These are phyloP conservation scores for Nannoperca obscura DNA, from an alignment of 2,797 vertebrate species.

Conservation along the genomic window DNA sequence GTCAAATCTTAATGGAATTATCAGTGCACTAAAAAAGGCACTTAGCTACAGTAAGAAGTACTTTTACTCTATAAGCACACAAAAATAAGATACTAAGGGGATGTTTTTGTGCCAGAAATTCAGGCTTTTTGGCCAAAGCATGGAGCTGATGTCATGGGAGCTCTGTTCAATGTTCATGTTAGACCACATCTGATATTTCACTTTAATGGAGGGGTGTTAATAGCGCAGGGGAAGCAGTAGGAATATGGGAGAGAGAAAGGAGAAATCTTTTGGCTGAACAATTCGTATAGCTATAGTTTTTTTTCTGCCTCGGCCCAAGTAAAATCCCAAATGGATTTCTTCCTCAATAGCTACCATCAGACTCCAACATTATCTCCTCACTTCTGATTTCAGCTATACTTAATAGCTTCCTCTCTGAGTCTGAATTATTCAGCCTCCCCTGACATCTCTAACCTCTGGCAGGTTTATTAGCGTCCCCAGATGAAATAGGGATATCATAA, in stretches of 20 bases:
- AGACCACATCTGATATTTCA: conserved; percentile 75
- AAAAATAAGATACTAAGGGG: conserved; percentile 36
- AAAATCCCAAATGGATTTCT: conserved; percentile 39
- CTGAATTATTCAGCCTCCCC: conserved; percentile 49
- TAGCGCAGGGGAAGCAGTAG: conserved; percentile 28
- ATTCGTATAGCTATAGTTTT: conserved; percentile 4
- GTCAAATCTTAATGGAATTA: neutral
- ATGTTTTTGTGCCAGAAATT: conserved; percentile 63
- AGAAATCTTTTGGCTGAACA: conserved; percentile 42
- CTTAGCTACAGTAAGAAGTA: neutral
- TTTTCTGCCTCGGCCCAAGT: conserved; percentile 7
- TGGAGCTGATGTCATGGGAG: conserved; percentile 78
- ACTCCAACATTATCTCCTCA: conserved; percentile 23
- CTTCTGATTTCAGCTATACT: conserved; percentile 48
- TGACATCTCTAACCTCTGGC: conserved; percentile 47
- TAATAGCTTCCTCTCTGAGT: conserved; percentile 49
- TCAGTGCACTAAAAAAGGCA: neutral
- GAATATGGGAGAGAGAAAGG: conserved; percentile 17
- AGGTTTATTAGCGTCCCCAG: conserved; percentile 51
- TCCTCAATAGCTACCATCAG: conserved; percentile 7
- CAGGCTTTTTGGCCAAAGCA: conserved; percentile 63
- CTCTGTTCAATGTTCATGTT: conserved; percentile 53
- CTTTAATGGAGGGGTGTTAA: conserved; percentile 72
- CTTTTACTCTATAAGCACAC: conserved; percentile 10
- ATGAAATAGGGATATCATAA: conserved; percentile 57